Base-by-base conservation (phyloP, 2,113 vertebrate species). In the Hymenochirus boettgeri region DNA sequence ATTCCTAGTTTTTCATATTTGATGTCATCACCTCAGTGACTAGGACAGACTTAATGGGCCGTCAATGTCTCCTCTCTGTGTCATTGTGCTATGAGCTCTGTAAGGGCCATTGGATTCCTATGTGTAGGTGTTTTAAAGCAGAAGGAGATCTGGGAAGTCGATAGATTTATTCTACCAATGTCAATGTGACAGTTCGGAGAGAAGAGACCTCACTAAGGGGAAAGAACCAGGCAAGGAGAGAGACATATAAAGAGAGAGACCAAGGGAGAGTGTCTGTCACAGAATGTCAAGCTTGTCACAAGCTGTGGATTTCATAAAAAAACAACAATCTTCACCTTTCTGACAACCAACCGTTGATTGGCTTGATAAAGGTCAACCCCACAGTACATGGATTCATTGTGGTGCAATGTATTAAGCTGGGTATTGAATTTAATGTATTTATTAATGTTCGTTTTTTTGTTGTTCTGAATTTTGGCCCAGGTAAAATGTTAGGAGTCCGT, bases 21-120 rank as follows among this genome's bases (percentile, higher is more conserved):
- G 21, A 15, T 66, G 55, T 58, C 64, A 66, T 46, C 45, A n/a
- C 55, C 29, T 66, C 64, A 66, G 29, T 51, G 55, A 15, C 33
- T 52, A 33, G 64, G 64, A 66, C 55, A 59, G 59, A 66, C 46
- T 19, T 66, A 66, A 66, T 66, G 64, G 64, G 31, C 22, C 64
- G 31, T 66, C 64, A 66, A 66, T 66, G 55, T 66, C 64, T 58
- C 24, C n/a, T 51, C 31, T 51, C 55, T 35, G 22, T 51, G 33
- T 13, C 42, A 46, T 13, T 46, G 45, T 3, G 45, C 55, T 50
- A 45, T 52, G 55, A 26, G 45, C 17, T 50, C 23, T 24, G 45
- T 31, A 58, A 42, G 64, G 52, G 23, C 64, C 64, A 57, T 51
- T 59, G 55, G 64, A 37, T 46, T 31, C 17, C 55, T 18, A 19